These are phyloP conservation scores for Matsumyia berberina DNA, from an alignment of 2,888 invertebrate genomes.

Conservation along the genomic window DNA sequence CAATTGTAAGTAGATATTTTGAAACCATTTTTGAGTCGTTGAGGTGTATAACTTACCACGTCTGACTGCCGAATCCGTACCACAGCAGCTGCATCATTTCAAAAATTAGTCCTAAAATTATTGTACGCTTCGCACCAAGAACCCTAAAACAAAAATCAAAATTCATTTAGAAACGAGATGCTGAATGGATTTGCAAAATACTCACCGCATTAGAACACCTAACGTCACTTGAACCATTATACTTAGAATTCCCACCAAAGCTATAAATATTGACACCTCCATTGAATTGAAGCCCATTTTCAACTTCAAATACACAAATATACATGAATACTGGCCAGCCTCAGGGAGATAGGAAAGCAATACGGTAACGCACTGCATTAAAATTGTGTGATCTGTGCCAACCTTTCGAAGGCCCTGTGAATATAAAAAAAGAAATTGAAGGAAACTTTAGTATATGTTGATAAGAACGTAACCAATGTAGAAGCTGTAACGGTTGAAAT, in stretches of 20 bases:
- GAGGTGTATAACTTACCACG: slow-evolving; percentile 88
- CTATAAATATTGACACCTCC: slow-evolving; percentile 98
- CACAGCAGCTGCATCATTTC: slow-evolving; percentile 98
- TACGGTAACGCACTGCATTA: slow-evolving; percentile 98
- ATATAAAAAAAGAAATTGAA: slow-evolving; percentile 11
- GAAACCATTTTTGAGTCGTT: too few species aligned
- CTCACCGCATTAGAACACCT: slow-evolving; percentile 90
- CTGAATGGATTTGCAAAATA: slow-evolving; percentile 14
- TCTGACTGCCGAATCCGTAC: slow-evolving; percentile 98
- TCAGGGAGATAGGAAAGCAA: slow-evolving; percentile 99
- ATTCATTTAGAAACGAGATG: background rate
- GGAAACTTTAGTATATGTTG: slow-evolving; percentile 24
- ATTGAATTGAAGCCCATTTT: slow-evolving; percentile 98
- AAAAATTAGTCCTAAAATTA: slow-evolving; percentile 97
- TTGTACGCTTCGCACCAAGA: slow-evolving; percentile 97
- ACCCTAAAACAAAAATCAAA: slow-evolving; percentile 77
- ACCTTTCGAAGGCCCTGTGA: slow-evolving; percentile 92
- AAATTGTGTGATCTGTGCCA: slow-evolving; percentile 96
- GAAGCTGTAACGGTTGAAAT: too few species aligned
- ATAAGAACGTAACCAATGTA: background rate
- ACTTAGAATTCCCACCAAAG: slow-evolving; percentile 97
- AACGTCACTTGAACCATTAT: slow-evolving; percentile 96
- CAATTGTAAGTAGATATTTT: background rate
- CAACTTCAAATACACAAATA: slow-evolving; percentile 99
- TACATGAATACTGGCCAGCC: slow-evolving; percentile 99